Conservation (phyloP, 1,140 invertebrate species). For the Aphelenchoides besseyi region DNA sequence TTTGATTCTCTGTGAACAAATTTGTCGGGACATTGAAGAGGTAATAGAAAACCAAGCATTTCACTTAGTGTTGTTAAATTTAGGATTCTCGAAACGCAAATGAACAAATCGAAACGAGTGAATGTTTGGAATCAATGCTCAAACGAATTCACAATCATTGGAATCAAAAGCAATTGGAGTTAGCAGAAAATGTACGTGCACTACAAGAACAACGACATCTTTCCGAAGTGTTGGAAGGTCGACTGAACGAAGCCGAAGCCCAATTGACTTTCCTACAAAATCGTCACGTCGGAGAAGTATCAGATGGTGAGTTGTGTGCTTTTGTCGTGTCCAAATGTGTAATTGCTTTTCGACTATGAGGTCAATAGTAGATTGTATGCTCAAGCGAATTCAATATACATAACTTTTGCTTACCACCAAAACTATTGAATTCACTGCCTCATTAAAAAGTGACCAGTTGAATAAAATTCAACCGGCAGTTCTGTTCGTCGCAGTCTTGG, state of each 20-base stretch:
- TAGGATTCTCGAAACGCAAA: background rate
- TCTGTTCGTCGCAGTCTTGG: conserved; percentile 1
- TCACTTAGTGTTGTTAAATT: background rate
- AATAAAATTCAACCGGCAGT: background rate
- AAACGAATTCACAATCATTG: background rate
- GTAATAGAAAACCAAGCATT: background rate
- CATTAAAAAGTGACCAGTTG: background rate
- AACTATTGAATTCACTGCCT: no score
- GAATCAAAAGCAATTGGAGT: background rate
- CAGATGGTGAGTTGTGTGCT: background rate
- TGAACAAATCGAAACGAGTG: background rate
- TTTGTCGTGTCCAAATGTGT: no score
- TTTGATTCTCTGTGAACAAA: conserved; percentile 2
- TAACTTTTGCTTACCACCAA: no score
- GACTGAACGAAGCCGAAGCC: conserved; percentile 6
- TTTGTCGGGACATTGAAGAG: conserved; percentile 16
- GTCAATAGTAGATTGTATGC: no score
- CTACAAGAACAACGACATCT: background rate
- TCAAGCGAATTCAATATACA: no score
- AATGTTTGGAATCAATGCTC: conserved; percentile 11
- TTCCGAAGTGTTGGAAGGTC: background rate
- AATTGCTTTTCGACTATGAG: no score
- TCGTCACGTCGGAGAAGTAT: background rate
- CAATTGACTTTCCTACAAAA: background rate
- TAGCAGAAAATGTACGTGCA: background rate